Percentiles rank a stretch among this genome's conserved stretches.
Conservation (phyloP, 2,888 invertebrate species). For the Tineola bisselliella region DNA sequence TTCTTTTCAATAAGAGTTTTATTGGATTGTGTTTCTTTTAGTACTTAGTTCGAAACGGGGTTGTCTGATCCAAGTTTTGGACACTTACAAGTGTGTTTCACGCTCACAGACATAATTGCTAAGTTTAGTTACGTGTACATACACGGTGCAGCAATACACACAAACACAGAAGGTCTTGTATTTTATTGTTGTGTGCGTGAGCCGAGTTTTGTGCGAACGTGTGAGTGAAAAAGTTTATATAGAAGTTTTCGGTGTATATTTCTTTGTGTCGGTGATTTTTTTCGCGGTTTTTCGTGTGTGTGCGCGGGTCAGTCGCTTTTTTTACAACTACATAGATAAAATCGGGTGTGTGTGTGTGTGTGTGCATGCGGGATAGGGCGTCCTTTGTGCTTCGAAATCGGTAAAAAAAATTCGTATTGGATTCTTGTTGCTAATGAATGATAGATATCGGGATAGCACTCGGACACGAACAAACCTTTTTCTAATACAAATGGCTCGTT, state of each 20-base stretch:
- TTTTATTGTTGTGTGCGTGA: background rate
- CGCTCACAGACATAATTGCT: slow-evolving; percentile 35
- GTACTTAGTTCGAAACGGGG: slow-evolving; percentile 16
- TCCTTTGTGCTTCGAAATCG: slow-evolving; percentile 63
- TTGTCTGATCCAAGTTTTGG: slow-evolving; percentile 43
- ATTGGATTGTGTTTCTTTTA: background rate
- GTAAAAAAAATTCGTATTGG: slow-evolving; percentile 67
- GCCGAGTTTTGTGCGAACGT: background rate
- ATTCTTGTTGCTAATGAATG: slow-evolving; percentile 66
- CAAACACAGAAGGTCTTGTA: slow-evolving; percentile 32
- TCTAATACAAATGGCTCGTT: background rate
- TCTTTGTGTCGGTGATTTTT: slow-evolving; percentile 69
- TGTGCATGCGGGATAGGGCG: slow-evolving; percentile 34
- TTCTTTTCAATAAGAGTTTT: background rate
- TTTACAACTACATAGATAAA: slow-evolving; percentile 34
- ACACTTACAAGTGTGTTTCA: slow-evolving; percentile 52
- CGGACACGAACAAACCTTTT: background rate
- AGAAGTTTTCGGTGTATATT: slow-evolving; percentile 63
- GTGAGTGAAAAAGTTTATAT: slow-evolving; percentile 48
- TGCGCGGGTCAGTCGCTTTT: slow-evolving; percentile 62
- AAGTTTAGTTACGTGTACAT: slow-evolving; percentile 51
- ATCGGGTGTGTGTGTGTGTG: slow-evolving; percentile 30
- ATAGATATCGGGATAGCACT: slow-evolving; percentile 53
- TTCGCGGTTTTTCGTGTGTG: slow-evolving; percentile 41
- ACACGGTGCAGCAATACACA: slow-evolving; percentile 52